Evolutionary conservation across 2,888 invertebrate species (phyloP).

Genomic region (Ormyrus pomaceus): DNA sequence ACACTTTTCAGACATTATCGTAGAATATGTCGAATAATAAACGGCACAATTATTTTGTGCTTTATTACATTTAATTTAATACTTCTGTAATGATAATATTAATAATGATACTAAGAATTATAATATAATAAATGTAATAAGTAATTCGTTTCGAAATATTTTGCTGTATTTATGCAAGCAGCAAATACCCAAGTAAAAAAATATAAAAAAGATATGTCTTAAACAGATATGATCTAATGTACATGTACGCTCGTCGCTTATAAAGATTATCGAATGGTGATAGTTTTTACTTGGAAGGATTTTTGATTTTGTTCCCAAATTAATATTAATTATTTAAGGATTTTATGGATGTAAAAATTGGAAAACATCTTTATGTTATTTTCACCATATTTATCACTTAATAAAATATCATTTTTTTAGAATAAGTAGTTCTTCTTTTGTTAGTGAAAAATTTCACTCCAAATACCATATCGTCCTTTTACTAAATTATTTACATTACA

Average conservation of each 20-base stretch:
- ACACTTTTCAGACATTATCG: conserved; percentile 44
- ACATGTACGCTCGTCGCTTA: conserved; percentile 50
- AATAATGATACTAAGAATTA: conserved; percentile 38
- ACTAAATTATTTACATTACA: too few species aligned
- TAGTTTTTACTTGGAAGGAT: conserved; percentile 58
- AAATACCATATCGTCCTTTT: too few species aligned
- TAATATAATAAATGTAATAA: conserved; percentile 43
- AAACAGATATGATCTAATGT: conserved; percentile 43
- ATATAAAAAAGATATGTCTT: conserved; percentile 22
- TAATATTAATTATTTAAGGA: conserved; percentile 33
- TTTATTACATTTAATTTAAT: conserved; percentile 47
- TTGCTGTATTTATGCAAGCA: conserved; percentile 35
- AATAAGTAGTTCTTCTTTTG: conserved; percentile 31
- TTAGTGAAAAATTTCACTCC: not conserved
- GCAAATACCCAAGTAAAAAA: conserved; percentile 3
- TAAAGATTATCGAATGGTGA: conserved; percentile 45
- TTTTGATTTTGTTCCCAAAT: conserved; percentile 55
- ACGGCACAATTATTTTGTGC: conserved; percentile 46
- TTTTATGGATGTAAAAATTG: conserved; percentile 23
- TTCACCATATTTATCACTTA: conserved; percentile 46
- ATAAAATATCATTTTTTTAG: conserved; percentile 52
- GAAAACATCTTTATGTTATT: conserved; percentile 42
- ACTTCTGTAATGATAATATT: conserved; percentile 42
- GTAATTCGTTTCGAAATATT: conserved; percentile 38
- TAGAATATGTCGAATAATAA: conserved; percentile 46